Conservation (phyloP, 1,140 invertebrate genomes). For the Tetragnatha versicolor region DNA sequence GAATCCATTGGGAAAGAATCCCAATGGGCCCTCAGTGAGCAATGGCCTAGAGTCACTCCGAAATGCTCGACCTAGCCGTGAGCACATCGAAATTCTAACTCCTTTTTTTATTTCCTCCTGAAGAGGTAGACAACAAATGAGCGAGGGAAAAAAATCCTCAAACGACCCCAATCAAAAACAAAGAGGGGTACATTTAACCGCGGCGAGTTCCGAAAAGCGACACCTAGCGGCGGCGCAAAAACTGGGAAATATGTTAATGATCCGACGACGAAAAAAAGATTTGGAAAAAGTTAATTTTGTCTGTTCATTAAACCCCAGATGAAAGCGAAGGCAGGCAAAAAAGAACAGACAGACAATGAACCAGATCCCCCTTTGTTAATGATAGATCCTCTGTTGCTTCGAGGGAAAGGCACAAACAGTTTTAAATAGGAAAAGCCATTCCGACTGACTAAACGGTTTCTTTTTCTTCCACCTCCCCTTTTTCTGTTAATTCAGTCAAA, state of each 20-base stretch:
- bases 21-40: too few relatives aligned
- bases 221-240: too few relatives aligned
- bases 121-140: too few relatives aligned
- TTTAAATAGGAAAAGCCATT: slow-evolving; percentile 34
- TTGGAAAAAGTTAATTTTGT: slow-evolving; percentile 47
- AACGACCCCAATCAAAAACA: too few relatives aligned
- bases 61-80: too few relatives aligned
- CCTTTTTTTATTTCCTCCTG: too few relatives aligned
- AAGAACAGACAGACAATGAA: slow-evolving; percentile 1
- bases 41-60: too few relatives aligned
- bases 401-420: slow-evolving; percentile 17
- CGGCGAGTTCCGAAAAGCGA: too few relatives aligned
- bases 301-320: slow-evolving; percentile 29
- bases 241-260: slow-evolving; percentile 50
- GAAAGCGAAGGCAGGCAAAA: neutral
- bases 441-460: slow-evolving; percentile 31
- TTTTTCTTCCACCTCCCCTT: slow-evolving; percentile 1
- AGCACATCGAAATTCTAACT: too few relatives aligned
- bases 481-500: slow-evolving; percentile 53
- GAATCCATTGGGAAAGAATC: too few relatives aligned
- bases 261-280: slow-evolving; percentile 36
- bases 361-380: slow-evolving; percentile 40
- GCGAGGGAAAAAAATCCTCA: too few relatives aligned
- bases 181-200: too few relatives aligned
- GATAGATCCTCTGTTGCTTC: slow-evolving; percentile 46